These are phyloP conservation scores for Gambusia yucatana DNA, from an alignment of 2,797 vertebrate genomes.

Conservation along the genomic window DNA sequence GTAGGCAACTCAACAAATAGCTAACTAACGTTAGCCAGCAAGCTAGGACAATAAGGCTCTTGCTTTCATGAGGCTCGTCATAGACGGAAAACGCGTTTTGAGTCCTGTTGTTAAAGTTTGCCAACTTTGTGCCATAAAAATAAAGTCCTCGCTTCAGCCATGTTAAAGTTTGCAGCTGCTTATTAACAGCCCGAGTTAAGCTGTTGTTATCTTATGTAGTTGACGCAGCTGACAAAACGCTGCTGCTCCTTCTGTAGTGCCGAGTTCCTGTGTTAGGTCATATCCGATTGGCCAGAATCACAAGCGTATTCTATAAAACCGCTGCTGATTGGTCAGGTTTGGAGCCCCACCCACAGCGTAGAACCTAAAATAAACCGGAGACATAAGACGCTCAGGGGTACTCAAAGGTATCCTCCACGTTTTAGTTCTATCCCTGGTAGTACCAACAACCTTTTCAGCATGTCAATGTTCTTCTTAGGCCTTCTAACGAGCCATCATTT, in stretches of 20 bases:
- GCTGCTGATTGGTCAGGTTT: conserved; percentile 59
- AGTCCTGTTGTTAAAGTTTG: conserved; percentile 23
- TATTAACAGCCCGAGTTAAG: conserved; percentile 17
- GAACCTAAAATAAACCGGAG: conserved; percentile 41
- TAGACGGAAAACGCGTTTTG: not conserved
- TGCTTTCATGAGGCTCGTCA: conserved; percentile 51
- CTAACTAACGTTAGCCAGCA: conserved; percentile 76
- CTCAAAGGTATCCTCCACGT: no score
- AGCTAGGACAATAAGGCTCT: conserved; percentile 66
- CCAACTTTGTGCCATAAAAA: conserved; percentile 3
- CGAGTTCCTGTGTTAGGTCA: conserved; percentile 43
- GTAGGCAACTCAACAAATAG: conserved; percentile 58
- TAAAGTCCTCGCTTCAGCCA: conserved; percentile 21
- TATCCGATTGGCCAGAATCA: conserved; percentile 60
- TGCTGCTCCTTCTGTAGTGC: conserved; percentile 33
- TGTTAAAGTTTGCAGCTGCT: conserved; percentile 10
- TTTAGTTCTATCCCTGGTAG: no score
- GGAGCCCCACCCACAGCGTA: conserved; percentile 54
- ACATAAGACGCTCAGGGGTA: not conserved
- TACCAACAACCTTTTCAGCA: no score
- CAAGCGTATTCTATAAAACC: not conserved
- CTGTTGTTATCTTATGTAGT: conserved; percentile 43
- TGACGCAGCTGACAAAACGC: conserved; percentile 70
- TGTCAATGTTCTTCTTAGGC: no score
- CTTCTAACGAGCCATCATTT: no score